Conservation (phyloP, 2,797 vertebrate species). For the Leptoclinus maculatus region DNA sequence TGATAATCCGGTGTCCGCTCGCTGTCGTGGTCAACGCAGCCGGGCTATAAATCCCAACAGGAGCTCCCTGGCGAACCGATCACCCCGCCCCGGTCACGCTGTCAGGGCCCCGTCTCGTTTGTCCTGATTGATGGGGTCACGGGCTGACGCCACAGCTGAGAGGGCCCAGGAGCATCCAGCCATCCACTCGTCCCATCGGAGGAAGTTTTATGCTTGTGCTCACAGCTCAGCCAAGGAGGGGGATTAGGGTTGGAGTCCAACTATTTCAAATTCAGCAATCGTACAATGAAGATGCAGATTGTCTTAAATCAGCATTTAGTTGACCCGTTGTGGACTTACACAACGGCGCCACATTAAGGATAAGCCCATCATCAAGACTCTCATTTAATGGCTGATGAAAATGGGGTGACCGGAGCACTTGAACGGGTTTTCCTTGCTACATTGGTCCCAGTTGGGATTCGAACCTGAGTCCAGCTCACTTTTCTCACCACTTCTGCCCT, state of each 20-base stretch:
- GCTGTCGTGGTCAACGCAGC: slow-evolving; percentile 8
- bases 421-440: rapidly evolving
- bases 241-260: not conserved
- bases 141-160: slow-evolving; percentile 21
- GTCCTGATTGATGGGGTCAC: slow-evolving; percentile 68
- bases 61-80: slow-evolving; percentile 11
- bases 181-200: not conserved
- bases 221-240: not conserved
- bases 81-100: slow-evolving; percentile 43
- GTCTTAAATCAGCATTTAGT: not conserved
- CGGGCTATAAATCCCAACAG: slow-evolving; percentile 51
- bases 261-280: not conserved
- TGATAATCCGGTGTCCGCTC: not conserved
- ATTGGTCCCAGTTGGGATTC: not conserved
- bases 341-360: no score
- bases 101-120: slow-evolving; percentile 54
- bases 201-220: slow-evolving; percentile 38
- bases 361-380: not conserved
- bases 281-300: not conserved
- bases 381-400: not conserved
- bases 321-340: not conserved
- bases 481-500: not conserved
- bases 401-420: not conserved
- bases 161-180: slow-evolving; percentile 19
- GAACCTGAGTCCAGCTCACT: not conserved